Evolutionary conservation across 1,140 invertebrate genomes (phyloP), one percentile per base, ranked within the genome.

Genomic region (Phortica variegata): DNA sequence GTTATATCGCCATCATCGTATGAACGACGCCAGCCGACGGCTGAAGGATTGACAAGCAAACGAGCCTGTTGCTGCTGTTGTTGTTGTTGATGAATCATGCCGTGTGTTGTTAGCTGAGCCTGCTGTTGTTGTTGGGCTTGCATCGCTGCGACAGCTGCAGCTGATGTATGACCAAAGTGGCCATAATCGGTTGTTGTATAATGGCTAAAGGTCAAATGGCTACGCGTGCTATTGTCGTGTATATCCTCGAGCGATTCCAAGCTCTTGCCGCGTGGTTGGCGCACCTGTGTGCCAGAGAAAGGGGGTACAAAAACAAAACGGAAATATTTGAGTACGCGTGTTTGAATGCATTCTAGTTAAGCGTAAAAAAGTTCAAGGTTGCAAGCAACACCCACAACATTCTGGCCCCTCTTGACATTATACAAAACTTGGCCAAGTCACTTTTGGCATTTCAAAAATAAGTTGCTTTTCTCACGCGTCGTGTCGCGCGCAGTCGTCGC

Each of bases 1-100:
- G 90, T 92, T 36, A 92, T 85, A 74, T 93, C 90, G 15, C 90
- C 90, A 68, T 93, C 90, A 68, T 93, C 91, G 70, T 90, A 93
- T 41, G 88, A 90, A 46, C 89, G 82, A 52, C 91, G 81, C 87
- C 90, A 93, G 15, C 60, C 73, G 46, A 75, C 61, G 9, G 56
- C 49, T 10, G 33, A 10, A n/a, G 33, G 59, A 0, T 65, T 77
- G 59, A 61, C 62, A 42, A 74, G 37, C 6, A 74, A 42, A 18
- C 70, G 65, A 10, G 59, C 62, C 43, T 60, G 50, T 34, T 65
- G 50, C 16, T 58, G 63, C n/a, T 71, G 63, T 6, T 60, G 65
- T 19, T 56, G 61, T 3, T 61, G 61, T 2, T 52, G 53, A 8
- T 58, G 61, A 5, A 26, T 5, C 23, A 20, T 62, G 62, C 2